These are phyloP conservation scores for Phoenicopterus ruber DNA, from an alignment of 2,113 vertebrate genomes.

Conservation along the genomic window DNA sequence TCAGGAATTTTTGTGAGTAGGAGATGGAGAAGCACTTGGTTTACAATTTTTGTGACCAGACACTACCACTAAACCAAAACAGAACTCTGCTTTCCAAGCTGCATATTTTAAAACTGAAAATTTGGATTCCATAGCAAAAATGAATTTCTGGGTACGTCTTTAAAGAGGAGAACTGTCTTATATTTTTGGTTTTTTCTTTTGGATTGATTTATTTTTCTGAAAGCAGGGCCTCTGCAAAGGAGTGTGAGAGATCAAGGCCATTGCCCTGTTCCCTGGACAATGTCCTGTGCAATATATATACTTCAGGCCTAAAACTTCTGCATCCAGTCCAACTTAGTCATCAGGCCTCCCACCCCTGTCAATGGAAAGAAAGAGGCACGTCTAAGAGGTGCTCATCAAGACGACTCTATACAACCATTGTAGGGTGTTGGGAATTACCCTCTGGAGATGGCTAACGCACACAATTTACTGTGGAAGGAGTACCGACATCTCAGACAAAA, in stretches of 20 bases:
- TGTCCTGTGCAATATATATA: not conserved
- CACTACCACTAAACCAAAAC: not conserved
- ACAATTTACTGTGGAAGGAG: not conserved
- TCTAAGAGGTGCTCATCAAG: not conserved
- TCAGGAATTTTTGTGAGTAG: not conserved
- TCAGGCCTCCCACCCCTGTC: fast-evolving
- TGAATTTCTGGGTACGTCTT: fast-evolving
- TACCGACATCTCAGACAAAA: not conserved
- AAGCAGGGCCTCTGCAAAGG: not conserved
- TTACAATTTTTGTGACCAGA: not conserved
- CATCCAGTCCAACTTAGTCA: not conserved
- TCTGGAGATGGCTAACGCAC: not conserved
- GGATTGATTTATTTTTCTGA: not conserved
- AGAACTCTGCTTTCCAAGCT: not conserved
- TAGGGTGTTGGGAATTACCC: not conserved
- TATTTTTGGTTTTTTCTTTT: not conserved
- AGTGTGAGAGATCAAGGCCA: not conserved
- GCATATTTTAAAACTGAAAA: not conserved
- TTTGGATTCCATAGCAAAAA: not conserved
- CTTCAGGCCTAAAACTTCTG: not conserved
- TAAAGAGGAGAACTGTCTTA: not conserved
- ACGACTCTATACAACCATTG: not conserved
- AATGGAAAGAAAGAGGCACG: not conserved
- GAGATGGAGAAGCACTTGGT: not conserved
- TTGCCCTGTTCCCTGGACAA: not conserved